Evolutionary conservation across 2,113 vertebrate genomes (phyloP).

Genomic region (Lonchura striata): DNA sequence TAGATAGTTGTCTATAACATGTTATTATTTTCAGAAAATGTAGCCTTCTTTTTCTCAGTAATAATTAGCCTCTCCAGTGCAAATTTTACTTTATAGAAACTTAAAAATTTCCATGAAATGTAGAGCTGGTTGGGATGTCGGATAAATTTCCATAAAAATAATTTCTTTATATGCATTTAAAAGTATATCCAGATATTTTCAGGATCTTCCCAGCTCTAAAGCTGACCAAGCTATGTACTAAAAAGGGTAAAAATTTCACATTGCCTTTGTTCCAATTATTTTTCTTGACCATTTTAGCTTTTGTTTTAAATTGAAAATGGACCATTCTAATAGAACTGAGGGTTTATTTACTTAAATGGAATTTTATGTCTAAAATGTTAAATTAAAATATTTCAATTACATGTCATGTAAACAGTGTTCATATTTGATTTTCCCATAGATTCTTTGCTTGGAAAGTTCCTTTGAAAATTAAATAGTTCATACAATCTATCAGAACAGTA

Average conservation of each 20-base stretch:
- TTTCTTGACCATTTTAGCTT: neutral
- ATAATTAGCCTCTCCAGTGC: neutral
- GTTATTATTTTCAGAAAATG: neutral
- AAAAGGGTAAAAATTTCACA: neutral
- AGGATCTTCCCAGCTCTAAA: neutral
- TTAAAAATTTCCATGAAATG: neutral
- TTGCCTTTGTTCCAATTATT: neutral
- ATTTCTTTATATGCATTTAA: neutral
- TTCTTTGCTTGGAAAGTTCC: neutral
- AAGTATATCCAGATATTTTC: neutral
- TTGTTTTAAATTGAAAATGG: neutral
- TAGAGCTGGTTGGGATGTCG: neutral
- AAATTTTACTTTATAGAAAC: neutral
- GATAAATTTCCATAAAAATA: neutral
- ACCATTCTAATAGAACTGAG: rapidly evolving
- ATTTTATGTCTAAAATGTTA: neutral
- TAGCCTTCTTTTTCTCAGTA: neutral
- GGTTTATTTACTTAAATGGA: neutral
- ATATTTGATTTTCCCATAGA: neutral
- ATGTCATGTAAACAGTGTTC: neutral
- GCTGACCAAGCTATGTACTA: neutral
- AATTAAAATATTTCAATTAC: neutral
- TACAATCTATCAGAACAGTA: neutral
- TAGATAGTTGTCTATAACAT: neutral
- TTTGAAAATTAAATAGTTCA: neutral